These are phyloP conservation scores for Plectrocnemia conspersa DNA, from an alignment of 1,140 invertebrate genomes.

Conservation along the genomic window DNA sequence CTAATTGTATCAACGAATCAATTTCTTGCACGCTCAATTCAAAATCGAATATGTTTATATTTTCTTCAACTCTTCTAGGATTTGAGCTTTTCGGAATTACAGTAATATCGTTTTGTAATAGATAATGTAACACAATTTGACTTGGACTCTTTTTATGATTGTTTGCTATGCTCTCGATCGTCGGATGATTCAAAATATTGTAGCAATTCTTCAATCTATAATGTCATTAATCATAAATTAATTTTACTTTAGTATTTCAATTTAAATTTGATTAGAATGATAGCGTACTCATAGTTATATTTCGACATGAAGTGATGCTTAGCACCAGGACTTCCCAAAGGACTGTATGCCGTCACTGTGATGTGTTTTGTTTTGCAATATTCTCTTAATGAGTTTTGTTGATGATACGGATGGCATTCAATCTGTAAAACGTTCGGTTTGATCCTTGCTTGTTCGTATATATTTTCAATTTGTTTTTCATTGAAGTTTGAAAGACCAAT, in stretches of 20 bases:
- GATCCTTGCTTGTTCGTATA: constrained; percentile 18
- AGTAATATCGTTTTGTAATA: constrained; percentile 50
- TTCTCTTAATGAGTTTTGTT: constrained; percentile 70
- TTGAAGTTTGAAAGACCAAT: constrained; percentile 81
- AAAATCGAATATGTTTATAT: constrained; percentile 62
- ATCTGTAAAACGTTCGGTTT: constrained; percentile 41
- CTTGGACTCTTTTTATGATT: constrained; percentile 50
- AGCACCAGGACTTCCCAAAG: constrained; percentile 61
- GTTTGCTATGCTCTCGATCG: constrained; percentile 46
- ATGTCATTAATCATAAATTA: constrained; percentile 9
- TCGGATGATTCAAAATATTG: constrained; percentile 54
- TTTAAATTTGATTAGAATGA: not conserved
- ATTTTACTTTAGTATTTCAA: not conserved
- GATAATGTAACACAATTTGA: constrained; percentile 55
- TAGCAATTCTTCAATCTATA: constrained; percentile 49
- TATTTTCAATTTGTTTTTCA: constrained; percentile 58
- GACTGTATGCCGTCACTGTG: constrained; percentile 76
- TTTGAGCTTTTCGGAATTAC: constrained; percentile 58
- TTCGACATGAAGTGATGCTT: constrained; percentile 49
- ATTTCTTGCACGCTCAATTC: constrained; percentile 54
- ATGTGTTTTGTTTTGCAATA: constrained; percentile 71
- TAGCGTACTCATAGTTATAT: constrained; percentile 53
- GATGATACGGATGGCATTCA: constrained; percentile 78
- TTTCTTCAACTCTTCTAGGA: constrained; percentile 51
- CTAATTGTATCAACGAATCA: constrained; percentile 51